phyloP scores from a whole-genome alignment of 1,140 invertebrate species.

The Cylas formicarius region DNA sequence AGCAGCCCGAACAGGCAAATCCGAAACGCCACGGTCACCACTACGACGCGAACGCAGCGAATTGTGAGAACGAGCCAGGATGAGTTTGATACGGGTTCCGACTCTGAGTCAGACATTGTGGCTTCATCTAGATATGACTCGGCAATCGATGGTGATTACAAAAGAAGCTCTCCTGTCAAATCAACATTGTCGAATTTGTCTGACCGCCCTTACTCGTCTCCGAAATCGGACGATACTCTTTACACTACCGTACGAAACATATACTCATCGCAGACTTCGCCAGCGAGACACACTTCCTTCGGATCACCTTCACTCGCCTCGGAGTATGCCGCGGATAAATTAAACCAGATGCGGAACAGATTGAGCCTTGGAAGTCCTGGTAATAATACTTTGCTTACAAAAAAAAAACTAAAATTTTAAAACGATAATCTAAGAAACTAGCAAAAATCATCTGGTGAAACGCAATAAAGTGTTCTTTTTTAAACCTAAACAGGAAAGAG shows the following conservation, averaged over 20 bases:
- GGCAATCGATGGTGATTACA: slow-evolving; percentile 10
- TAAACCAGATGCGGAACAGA: slow-evolving; percentile 46
- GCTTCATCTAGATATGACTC: slow-evolving; percentile 10
- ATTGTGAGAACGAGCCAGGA: slow-evolving; percentile 38
- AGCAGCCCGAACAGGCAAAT: slow-evolving; percentile 18
- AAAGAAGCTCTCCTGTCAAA: slow-evolving; percentile 11
- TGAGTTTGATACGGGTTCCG: slow-evolving; percentile 47
- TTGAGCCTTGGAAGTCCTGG: slow-evolving; percentile 21
- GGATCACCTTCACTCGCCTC: slow-evolving; percentile 23
- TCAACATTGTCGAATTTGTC: slow-evolving; percentile 11
- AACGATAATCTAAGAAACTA: too few relatives aligned
- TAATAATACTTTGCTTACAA: slow-evolving; percentile 3
- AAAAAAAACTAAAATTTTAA: too few relatives aligned
- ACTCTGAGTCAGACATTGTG: slow-evolving; percentile 45
- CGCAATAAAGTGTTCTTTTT: neutral
- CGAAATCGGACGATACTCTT: slow-evolving; percentile 45
- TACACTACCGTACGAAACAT: slow-evolving; percentile 54
- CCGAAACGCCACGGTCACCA: slow-evolving; percentile 6
- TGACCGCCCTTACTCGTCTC: slow-evolving; percentile 38
- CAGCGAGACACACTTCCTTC: slow-evolving; percentile 23
- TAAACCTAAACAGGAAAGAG: too few relatives aligned
- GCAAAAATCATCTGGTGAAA: neutral
- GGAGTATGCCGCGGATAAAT: slow-evolving; percentile 42
- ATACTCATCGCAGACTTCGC: slow-evolving; percentile 40
- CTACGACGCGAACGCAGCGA: slow-evolving; percentile 39